phyloP scores from a whole-genome alignment of 2,113 vertebrate genomes.

The Charadrius vociferus region DNA sequence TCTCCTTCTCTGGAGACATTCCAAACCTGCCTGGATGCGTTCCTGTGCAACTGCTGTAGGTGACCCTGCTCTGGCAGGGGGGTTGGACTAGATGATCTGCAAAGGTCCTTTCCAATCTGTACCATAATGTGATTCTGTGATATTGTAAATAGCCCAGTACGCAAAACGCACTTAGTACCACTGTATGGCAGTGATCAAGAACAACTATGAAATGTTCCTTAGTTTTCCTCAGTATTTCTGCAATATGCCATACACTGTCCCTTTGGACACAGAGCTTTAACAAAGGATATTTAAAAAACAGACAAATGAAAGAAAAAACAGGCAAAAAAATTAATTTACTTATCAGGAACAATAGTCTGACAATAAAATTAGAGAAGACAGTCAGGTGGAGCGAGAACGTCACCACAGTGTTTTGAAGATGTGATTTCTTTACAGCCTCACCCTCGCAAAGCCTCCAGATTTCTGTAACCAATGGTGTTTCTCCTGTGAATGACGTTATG shows the following conservation, averaged over 20 bases:
- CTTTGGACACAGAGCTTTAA: background rate
- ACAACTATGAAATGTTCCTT: background rate
- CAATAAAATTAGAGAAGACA: background rate
- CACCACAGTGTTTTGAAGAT: too few species aligned
- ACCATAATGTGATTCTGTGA: too few species aligned
- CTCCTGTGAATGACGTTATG: background rate
- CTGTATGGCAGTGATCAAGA: background rate
- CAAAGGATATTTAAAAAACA: background rate
- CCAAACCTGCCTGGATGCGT: too few species aligned
- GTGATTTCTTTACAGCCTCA: background rate
- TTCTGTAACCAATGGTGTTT: background rate
- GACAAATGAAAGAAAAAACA: background rate
- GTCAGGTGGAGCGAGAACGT: background rate
- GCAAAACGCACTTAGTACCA: background rate
- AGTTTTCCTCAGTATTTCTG: background rate
- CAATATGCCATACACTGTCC: background rate
- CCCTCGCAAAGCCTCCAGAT: background rate
- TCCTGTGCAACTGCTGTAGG: too few species aligned
- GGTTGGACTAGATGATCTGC: too few species aligned
- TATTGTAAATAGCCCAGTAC: background rate
- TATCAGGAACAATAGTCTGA: background rate
- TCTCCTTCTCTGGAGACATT: too few species aligned
- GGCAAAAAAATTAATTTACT: background rate
- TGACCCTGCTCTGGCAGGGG: too few species aligned
- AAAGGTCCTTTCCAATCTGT: too few species aligned